Base-by-base conservation (phyloP, 1,140 invertebrate species). In the Leptinotarsa texana region DNA sequence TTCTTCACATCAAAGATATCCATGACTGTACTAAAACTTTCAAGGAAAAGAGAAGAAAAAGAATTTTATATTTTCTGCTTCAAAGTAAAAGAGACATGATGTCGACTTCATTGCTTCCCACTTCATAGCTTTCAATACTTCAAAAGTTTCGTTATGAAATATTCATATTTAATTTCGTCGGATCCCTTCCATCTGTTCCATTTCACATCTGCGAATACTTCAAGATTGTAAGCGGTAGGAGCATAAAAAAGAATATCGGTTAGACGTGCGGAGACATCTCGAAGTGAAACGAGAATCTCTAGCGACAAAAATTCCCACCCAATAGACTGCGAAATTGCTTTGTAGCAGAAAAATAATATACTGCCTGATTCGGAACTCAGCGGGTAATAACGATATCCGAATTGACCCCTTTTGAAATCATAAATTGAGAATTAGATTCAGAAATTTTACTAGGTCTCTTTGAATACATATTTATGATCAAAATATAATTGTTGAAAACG, bases 131-230 rank as follows among this genome's bases (percentile, higher is more conserved):
- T 57, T 57, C 51, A 57, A 57, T 57, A n/a, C 51, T 57, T 57
- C 51, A 57, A 18, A 57, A 57, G 51, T 57, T 57, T 57, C 51
- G 51, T 57, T 57, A 57, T 57, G 51, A 57, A 57, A 57, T 57
- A 57, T 57, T 57, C 51, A 57, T 57, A 57, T 57, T 57, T 57
- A 57, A 57, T 57, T 57, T 57, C 51, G 51, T 57, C 51, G 51
- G 51, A 57, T 57, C 51, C 51, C 51, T 57, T 57, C 51, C 51
- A 57, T 57, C 51, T 57, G 51, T 57, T 57, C 17, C 51, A 57
- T 57, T 57, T 18, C 51, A 18, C 51, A 57, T 57, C 51, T 57
- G 15, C 51, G 51, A 57, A 57, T 57, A 6, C 51, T 57, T 57
- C n/a, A n/a, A 18, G 51, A 57, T 57, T 57, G 51, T 57, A 57